Percentiles rank a stretch among this genome's conserved stretches.
Conservation (phyloP, 2,888 invertebrate species). For the Stenchaetothrips biformis region DNA sequence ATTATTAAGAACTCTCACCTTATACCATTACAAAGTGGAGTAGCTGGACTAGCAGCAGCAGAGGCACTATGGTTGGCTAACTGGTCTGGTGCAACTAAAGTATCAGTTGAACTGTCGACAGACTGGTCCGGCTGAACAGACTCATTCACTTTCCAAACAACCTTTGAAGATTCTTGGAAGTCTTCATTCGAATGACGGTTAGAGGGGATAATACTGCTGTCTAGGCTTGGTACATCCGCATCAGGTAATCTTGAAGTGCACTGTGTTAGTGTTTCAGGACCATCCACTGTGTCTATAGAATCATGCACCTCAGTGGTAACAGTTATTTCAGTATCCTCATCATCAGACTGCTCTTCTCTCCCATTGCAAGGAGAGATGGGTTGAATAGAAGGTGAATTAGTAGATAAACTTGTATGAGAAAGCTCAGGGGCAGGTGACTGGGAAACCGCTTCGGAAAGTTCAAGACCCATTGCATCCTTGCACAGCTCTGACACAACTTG, state of each 20-base stretch:
- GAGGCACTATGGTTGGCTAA: neutral
- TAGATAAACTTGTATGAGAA: too few species aligned
- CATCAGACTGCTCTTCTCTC: neutral
- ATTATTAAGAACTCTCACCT: neutral
- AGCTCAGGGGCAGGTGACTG: too few species aligned
- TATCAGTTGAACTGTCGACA: slow-evolving; percentile 55
- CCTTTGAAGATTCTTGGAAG: neutral
- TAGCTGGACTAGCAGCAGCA: neutral
- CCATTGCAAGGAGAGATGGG: neutral
- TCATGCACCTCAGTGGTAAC: neutral
- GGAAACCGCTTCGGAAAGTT: neutral
- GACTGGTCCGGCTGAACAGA: slow-evolving; percentile 42
- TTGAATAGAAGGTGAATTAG: too few species aligned
- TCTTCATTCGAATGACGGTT: too few species aligned
- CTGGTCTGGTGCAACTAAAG: slow-evolving; percentile 43
- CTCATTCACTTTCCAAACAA: neutral
- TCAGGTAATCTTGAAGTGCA: too few species aligned
- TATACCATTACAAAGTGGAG: slow-evolving; percentile 4
- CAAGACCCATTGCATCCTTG: neutral
- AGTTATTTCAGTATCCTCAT: slow-evolving; percentile 6
- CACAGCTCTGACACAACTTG: slow-evolving; percentile 28
- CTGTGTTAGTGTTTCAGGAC: neutral
- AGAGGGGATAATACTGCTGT: too few species aligned
- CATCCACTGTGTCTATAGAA: neutral
- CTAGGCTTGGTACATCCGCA: too few species aligned